Conservation (phyloP, 2,888 invertebrate species). For the Lucinisca nassula region DNA sequence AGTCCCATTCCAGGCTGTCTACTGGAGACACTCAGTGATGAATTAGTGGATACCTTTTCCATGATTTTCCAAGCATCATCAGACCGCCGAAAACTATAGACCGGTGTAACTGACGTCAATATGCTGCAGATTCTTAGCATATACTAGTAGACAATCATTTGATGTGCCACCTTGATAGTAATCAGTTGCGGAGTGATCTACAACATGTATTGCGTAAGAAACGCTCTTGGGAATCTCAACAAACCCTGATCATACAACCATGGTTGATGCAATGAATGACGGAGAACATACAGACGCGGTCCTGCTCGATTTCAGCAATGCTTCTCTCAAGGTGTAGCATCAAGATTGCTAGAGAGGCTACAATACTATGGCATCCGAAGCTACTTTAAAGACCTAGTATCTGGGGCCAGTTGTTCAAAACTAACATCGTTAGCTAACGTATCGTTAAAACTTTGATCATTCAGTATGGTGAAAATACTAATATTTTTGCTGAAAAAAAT, state of each 20-base stretch:
- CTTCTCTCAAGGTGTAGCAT: too few relatives aligned
- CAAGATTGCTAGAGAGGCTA: too few relatives aligned
- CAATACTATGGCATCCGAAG: too few relatives aligned
- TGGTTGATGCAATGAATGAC: not conserved
- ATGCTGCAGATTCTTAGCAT: conserved; percentile 1
- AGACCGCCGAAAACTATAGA: conserved; percentile 6
- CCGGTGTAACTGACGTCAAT: conserved; percentile 10
- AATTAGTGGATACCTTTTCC: not conserved
- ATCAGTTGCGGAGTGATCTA: not conserved
- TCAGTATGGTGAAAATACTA: too few relatives aligned
- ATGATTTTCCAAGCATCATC: not conserved
- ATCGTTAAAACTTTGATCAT: too few relatives aligned
- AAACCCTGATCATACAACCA: not conserved
- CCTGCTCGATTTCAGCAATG: too few relatives aligned
- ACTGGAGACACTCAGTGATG: conserved; percentile 2
- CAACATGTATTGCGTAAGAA: conserved; percentile 5
- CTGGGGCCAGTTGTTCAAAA: too few relatives aligned
- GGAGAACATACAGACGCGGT: not conserved
- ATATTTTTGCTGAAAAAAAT: too few relatives aligned
- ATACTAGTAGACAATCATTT: conserved; percentile 15
- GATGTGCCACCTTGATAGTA: not conserved
- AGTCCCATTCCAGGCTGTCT: not conserved
- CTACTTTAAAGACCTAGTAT: too few relatives aligned
- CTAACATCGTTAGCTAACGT: too few relatives aligned
- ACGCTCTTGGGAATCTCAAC: conserved; percentile 6